phyloP scores from a whole-genome alignment of 2,888 invertebrate genomes.

The Watsonalla cultraria region DNA sequence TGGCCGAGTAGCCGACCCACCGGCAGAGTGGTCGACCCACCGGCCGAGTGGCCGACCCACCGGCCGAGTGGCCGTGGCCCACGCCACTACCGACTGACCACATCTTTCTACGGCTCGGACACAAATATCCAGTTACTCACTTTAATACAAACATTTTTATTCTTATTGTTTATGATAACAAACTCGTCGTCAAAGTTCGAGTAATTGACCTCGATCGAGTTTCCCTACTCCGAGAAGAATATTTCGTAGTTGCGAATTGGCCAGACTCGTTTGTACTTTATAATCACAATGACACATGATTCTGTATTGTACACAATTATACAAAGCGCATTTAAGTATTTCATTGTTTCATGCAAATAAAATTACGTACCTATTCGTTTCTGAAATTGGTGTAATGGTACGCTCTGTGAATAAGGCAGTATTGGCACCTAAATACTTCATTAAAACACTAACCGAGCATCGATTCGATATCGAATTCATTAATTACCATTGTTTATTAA shows the following conservation, averaged over 20 bases:
- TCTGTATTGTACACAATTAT: constrained; percentile 35
- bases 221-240: background rate
- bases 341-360: constrained; percentile 6
- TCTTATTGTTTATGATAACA: background rate
- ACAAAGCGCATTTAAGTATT: constrained; percentile 12
- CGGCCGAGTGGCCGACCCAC: background rate
- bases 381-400: constrained; percentile 11
- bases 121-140: background rate
- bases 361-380: constrained; percentile 8
- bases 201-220: background rate
- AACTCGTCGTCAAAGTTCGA: background rate
- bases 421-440: background rate
- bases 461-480: background rate
- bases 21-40: background rate
- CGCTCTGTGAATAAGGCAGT: background rate
- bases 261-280: constrained; percentile 65
- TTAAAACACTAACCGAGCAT: background rate
- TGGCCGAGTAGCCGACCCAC: constrained; percentile 9
- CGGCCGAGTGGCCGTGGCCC: background rate
- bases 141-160: background rate
- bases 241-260: constrained; percentile 25
- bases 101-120: background rate
- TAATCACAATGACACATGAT: constrained; percentile 56
- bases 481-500: background rate
- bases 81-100: background rate